These are phyloP conservation scores for Otus sunia DNA, from an alignment of 2,113 vertebrate genomes.

Conservation along the genomic window DNA sequence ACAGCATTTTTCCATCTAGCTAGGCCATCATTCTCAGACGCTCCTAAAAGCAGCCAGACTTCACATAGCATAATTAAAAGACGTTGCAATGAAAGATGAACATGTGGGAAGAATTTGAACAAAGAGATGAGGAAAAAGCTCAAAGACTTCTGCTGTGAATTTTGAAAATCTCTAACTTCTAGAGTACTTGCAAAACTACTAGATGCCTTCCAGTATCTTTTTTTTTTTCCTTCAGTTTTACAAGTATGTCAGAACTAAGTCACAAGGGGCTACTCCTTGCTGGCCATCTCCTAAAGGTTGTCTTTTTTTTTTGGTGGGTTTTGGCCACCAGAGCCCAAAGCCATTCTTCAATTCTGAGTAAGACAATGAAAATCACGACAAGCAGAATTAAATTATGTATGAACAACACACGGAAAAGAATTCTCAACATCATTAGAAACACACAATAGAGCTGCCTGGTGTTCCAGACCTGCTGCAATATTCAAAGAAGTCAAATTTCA, in stretches of 20 bases:
- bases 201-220: background rate
- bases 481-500: background rate
- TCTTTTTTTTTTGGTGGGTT: background rate
- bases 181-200: background rate
- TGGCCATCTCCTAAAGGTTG: background rate
- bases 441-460: background rate
- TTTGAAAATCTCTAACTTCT: background rate
- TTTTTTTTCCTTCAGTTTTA: background rate
- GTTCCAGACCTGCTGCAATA: background rate
- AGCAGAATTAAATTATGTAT: background rate
- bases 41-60: background rate
- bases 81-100: background rate
- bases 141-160: background rate
- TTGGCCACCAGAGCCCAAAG: background rate
- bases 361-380: background rate
- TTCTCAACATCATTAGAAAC: background rate
- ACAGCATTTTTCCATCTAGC: background rate
- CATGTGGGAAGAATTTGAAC: background rate
- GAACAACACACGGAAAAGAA: background rate
- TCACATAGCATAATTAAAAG: background rate
- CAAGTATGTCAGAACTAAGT: background rate
- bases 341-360: background rate
- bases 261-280: background rate
- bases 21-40: background rate
- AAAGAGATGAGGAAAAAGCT: background rate